Evolutionary conservation across 2,888 invertebrate species (phyloP), one percentile per base, ranked within the genome.

Genomic region (Nymphalis polychloros): DNA sequence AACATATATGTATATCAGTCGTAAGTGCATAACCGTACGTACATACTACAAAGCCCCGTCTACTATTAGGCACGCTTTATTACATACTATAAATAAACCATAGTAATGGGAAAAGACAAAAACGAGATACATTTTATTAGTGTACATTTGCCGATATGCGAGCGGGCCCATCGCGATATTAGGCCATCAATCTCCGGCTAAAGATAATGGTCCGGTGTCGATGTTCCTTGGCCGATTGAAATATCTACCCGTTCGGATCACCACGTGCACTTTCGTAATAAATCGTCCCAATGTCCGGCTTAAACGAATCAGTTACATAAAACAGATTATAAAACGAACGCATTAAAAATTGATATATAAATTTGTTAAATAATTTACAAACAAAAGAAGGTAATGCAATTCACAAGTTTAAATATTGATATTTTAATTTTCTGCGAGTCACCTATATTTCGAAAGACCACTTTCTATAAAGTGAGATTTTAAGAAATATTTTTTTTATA

Each of bases 191-290:
- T 89, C 88, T 87, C 84, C 73, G 76, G 81, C 79, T 79, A 84
- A 87, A 86, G 57, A 88, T 87, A 89, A 88, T 87, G 83, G 83
- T 82, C 81, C 81, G 79, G 78, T 78, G 81, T 75, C 83, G 82
- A 83, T 82, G 83, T 87, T 87, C 84, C 85, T 87, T 87, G 87
- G 84, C 87, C 85, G 85, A 88, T 87, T 87, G 86, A 87, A 87
- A 87, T 84, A 86, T 88, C 83, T 79, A 81, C 76, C 76, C 69
- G 77, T 72, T 71, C 74, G 67, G 64, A 63, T 64, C 64, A 70
- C 73, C 76, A 74, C 80, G 76, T 76, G 76, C 69, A 73, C 75
- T 63, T 72, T 67, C 75, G 73, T 75, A 77, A 75, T 73, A 74
- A 73, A 74, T 57, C 73, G 63, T 31, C 50, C 60, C 64, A 64